Conservation (phyloP, 2,888 invertebrate species). For the Boloria selene region DNA sequence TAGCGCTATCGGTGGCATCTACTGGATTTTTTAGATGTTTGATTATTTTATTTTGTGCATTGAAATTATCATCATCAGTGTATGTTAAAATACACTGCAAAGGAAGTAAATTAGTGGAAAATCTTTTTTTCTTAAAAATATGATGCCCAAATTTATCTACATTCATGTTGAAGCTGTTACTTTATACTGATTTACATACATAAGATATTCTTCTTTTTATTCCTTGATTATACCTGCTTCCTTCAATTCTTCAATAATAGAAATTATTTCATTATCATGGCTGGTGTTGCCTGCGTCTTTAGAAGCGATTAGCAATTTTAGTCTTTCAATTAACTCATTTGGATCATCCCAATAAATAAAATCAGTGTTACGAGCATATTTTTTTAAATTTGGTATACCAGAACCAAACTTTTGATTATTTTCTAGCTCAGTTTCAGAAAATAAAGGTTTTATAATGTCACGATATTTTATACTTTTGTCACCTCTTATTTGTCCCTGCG, state of each 20-base stretch:
- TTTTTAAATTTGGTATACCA: constrained; percentile 34
- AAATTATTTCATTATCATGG: constrained; percentile 50
- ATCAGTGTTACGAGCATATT: constrained; percentile 33
- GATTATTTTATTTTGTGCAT: constrained; percentile 38
- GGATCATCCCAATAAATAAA: constrained; percentile 42
- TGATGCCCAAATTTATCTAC: constrained; percentile 1
- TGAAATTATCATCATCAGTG: constrained; percentile 6
- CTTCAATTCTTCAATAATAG: constrained; percentile 47
- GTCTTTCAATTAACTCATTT: constrained; percentile 42
- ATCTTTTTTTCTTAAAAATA: background rate
- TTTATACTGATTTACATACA: no score
- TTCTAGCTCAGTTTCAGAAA: background rate
- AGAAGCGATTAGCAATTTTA: constrained; percentile 42
- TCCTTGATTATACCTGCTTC: constrained; percentile 40
- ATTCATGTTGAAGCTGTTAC: no score
- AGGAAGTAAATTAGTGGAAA: background rate
- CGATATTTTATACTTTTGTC: no score
- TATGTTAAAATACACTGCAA: constrained; percentile 9
- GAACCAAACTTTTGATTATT: constrained; percentile 6
- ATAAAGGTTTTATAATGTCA: constrained; percentile 21
- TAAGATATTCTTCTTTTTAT: constrained; percentile 22
- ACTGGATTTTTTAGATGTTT: constrained; percentile 2
- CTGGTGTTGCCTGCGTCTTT: constrained; percentile 40
- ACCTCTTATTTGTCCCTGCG: no score
- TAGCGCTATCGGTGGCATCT: background rate